These are phyloP conservation scores for Palythoa grandiflora DNA, from an alignment of 92 coral and sea anemone species.

Conservation along the genomic window DNA sequence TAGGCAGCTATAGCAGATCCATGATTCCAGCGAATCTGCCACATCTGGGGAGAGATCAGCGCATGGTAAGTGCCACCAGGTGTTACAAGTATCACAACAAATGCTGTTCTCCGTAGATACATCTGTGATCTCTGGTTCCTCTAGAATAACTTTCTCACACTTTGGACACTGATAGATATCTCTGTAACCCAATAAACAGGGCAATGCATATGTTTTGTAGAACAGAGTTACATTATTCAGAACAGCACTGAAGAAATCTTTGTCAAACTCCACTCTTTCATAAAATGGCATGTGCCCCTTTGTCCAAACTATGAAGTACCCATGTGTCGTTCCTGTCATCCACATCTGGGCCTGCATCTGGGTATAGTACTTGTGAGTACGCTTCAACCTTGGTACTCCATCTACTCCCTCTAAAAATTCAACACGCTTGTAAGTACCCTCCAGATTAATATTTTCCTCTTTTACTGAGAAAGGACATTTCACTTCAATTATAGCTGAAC, in stretches of 20 bases:
- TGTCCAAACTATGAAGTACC: conserved; percentile 50
- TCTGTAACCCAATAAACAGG: conserved; percentile 38
- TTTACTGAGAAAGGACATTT: conserved; percentile 44
- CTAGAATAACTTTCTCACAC: conserved; percentile 53
- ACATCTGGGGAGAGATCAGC: neutral
- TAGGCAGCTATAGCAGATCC: conserved; percentile 25
- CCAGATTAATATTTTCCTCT: neutral
- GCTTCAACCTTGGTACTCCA: conserved; percentile 31
- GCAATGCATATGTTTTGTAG: conserved; percentile 48
- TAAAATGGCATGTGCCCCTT: conserved; percentile 36
- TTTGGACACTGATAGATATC: conserved; percentile 47
- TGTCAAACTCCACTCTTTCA: conserved; percentile 29
- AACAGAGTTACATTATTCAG: conserved; percentile 20
- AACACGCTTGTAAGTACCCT: conserved; percentile 26
- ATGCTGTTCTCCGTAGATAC: neutral
- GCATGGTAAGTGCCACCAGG: conserved; percentile 57
- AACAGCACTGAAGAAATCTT: neutral
- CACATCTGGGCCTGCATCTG: conserved; percentile 50
- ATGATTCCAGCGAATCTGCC: conserved; percentile 25
- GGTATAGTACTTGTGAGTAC: conserved; percentile 27
- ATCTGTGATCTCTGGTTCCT: conserved; percentile 32
- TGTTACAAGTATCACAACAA: conserved; percentile 34
- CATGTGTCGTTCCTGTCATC: conserved; percentile 9
- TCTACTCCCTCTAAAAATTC: conserved; percentile 30
- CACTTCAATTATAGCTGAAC: conserved; percentile 36